Percentiles rank a stretch among this genome's conserved stretches.
These are phyloP conservation scores for Oncorhynchus keta DNA, from an alignment of 2,113 vertebrate genomes.

Conservation along the genomic window DNA sequence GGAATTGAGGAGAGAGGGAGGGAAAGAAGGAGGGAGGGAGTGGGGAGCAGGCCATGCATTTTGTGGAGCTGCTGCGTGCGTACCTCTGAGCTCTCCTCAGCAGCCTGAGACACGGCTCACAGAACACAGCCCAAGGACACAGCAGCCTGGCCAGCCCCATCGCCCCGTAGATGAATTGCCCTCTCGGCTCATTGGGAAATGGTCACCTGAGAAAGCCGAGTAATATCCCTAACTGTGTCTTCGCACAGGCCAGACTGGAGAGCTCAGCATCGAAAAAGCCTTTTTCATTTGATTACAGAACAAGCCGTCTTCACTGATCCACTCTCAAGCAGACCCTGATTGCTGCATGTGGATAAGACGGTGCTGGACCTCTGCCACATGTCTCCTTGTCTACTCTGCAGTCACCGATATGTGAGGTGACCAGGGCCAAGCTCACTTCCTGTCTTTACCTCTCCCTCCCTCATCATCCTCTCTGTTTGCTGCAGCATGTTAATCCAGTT, in stretches of 20 bases:
- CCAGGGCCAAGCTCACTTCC: conserved; percentile 4
- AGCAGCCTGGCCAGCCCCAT: neutral
- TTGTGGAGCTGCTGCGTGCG: neutral
- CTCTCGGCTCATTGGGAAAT: neutral
- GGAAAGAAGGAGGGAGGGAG: neutral
- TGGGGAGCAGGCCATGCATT: too few species aligned
- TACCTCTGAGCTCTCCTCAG: conserved; percentile 1
- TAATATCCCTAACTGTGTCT: neutral
- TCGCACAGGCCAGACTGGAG: neutral
- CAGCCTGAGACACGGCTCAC: neutral
- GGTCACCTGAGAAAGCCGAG: neutral
- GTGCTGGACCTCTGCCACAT: conserved; percentile 28
- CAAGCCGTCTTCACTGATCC: conserved; percentile 21
- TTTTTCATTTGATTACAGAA: conserved; percentile 42
- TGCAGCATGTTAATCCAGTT: neutral
- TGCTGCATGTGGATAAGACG: conserved; percentile 38
- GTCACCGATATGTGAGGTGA: conserved; percentile 3
- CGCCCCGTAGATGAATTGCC: conserved; percentile 1
- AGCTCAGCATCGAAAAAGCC: neutral
- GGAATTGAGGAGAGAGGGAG: neutral
- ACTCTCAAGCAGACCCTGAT: conserved; percentile 19
- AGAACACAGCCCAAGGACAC: conserved; percentile 21
- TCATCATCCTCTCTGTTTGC: neutral
- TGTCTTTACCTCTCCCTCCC: neutral
- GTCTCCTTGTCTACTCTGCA: conserved; percentile 15